Evolutionary conservation across 2,888 invertebrate genomes (phyloP), one percentile per base, ranked within the genome.

Genomic region (Macaria notata): DNA sequence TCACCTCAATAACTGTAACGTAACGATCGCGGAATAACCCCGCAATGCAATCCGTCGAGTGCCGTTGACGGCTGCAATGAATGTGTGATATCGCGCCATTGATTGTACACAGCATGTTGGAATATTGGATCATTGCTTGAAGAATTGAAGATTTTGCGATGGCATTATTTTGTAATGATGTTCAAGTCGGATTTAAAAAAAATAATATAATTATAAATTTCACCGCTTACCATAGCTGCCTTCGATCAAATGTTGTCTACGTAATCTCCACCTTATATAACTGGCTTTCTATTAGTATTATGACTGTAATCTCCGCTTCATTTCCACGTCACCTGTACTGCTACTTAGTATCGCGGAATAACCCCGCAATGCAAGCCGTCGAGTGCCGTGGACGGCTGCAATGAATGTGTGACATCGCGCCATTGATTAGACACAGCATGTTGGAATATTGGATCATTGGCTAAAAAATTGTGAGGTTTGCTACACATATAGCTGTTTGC

Each of bases 381-480:
- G 73, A 78, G 70, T 69, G 64, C 65, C 63, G 43, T 30, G 49
- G 54, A 62, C 39, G 45, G 62, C 38, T 62, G 66, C 66, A 78
- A 83, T 82, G 78, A 76, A 80, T 79, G 76, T 73, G 68, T 70
- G 71, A 76, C 79, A 81, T 78, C 72, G 65, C 76, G 70, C 74
- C 68, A 62, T 71, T 68, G 57, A 19, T 19, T 9, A 31, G 9
- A 30, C 39, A 19, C 49, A 6, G 49, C 19, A 19, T 19, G 19
- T 19, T 19, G 19, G 19, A 19, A 19, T 19, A 19, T 19, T 19
- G 19, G 19, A 19, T 19, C 19, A 19, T 19, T 19, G 19, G 19
- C 31, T 5, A 2, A 41, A 7, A 6, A 39, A 48, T 31, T 39
- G 43, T 3, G 29, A 9, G 7, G 33, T 33, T 4, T 33, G 33